These are phyloP conservation scores for Caenorhabditis sp. DNA, from an alignment of 2,888 invertebrate genomes.

Conservation along the genomic window DNA sequence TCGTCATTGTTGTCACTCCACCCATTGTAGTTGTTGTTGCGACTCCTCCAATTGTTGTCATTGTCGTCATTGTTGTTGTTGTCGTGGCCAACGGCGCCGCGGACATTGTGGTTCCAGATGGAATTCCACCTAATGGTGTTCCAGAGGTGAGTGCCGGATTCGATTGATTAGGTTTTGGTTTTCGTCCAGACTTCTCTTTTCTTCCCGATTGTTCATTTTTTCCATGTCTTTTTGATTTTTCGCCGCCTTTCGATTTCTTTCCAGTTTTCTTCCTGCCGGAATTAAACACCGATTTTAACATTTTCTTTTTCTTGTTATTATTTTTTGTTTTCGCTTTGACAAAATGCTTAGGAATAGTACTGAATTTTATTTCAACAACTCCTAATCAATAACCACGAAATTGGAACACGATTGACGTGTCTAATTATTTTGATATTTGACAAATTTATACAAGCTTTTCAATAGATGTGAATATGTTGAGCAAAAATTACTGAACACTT, in stretches of 20 bases:
- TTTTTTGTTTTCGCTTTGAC: no score
- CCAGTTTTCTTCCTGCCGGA: neutral
- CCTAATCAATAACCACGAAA: no score
- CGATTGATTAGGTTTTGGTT: neutral
- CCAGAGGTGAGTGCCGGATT: neutral
- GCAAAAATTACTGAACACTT: no score
- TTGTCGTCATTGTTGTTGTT: neutral
- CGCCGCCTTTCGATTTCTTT: neutral
- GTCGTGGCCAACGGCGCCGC: neutral
- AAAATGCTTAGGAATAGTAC: no score
- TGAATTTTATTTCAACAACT: no score
- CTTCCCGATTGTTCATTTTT: neutral
- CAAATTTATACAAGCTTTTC: no score
- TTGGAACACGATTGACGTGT: no score
- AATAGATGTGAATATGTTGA: no score
- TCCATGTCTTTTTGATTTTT: neutral
- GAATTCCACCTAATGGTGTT: no score
- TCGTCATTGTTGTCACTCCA: neutral
- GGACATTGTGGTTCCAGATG: no score
- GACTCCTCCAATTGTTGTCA: neutral
- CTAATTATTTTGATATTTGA: no score
- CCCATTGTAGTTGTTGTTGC: neutral
- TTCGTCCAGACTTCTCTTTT: neutral
- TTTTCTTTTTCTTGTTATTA: no score
- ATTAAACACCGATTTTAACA: neutral